Percentiles rank a stretch among this genome's conserved stretches.
These are phyloP conservation scores for Ophiothrix spiculata DNA, from an alignment of 35 echinoderm and acorn worm genomes.

Conservation along the genomic window DNA sequence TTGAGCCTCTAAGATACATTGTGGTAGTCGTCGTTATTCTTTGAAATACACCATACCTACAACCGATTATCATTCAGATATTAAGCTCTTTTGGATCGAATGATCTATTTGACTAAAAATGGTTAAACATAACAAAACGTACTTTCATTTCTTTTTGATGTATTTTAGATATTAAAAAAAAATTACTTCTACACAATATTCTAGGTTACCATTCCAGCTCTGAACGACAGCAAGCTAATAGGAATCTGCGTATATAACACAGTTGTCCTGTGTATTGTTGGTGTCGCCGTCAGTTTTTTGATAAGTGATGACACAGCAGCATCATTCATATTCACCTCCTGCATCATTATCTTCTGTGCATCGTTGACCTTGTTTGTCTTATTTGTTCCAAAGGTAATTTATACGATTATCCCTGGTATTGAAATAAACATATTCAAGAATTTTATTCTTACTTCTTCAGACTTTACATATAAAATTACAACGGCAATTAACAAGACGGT, in stretches of 20 bases:
- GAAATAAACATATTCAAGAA: too few relatives aligned
- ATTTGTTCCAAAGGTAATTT: slow-evolving; percentile 54
- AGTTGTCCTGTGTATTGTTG: slow-evolving; percentile 34
- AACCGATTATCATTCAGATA: background rate
- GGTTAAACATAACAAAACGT: background rate
- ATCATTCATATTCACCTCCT: slow-evolving; percentile 10
- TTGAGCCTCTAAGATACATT: too few relatives aligned
- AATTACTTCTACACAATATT: background rate
- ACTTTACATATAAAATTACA: too few relatives aligned
- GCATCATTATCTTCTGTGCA: slow-evolving; percentile 49
- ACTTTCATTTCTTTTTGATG: background rate
- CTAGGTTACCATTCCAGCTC: background rate
- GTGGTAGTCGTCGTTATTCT: too few relatives aligned
- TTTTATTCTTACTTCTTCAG: too few relatives aligned
- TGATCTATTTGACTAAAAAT: background rate
- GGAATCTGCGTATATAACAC: slow-evolving; percentile 61
- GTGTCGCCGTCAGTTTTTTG: slow-evolving; percentile 29
- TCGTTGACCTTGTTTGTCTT: slow-evolving; percentile 35
- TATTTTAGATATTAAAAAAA: background rate
- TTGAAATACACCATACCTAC: too few relatives aligned
- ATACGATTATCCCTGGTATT: too few relatives aligned
- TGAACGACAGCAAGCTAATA: too few relatives aligned
- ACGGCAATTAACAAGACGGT: too few relatives aligned
- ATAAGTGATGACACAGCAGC: slow-evolving; percentile 1
- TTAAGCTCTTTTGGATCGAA: background rate